These are phyloP conservation scores for Acrobasis repandana DNA, from an alignment of 2,888 invertebrate species.

Conservation along the genomic window DNA sequence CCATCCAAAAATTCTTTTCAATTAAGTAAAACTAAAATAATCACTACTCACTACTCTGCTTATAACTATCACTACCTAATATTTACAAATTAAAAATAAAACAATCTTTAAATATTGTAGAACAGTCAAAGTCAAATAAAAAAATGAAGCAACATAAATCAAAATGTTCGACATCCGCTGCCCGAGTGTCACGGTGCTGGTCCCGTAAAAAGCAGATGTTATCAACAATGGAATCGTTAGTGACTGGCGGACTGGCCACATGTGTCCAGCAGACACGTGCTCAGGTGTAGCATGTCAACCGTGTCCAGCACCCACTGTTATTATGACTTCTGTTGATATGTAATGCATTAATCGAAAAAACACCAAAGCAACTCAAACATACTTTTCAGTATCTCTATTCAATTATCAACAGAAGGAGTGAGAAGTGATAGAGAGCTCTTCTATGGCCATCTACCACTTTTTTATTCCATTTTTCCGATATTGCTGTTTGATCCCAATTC, in stretches of 20 bases:
- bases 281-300: slow-evolving; percentile 27
- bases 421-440: no score
- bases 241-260: slow-evolving; percentile 41
- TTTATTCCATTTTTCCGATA: no score
- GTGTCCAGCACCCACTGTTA: background rate
- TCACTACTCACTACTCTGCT: no score
- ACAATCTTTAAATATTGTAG: background rate
- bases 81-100: no score
- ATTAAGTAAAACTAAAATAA: no score
- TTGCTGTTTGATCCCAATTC: no score
- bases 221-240: slow-evolving; percentile 52
- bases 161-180: slow-evolving; percentile 8
- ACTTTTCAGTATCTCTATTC: no score
- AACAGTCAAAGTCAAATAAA: background rate
- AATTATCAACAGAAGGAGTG: no score
- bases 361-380: no score
- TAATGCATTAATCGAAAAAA: background rate
- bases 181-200: slow-evolving; percentile 10
- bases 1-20: no score
- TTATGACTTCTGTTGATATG: background rate
- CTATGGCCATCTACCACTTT: no score
- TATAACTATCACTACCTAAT: no score
- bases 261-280: slow-evolving; percentile 40
- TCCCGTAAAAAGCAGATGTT: slow-evolving; percentile 35
- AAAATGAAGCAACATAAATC: background rate